Evolutionary conservation across 2,113 vertebrate species (phyloP).

Genomic region (Ranitomeya variabilis): DNA sequence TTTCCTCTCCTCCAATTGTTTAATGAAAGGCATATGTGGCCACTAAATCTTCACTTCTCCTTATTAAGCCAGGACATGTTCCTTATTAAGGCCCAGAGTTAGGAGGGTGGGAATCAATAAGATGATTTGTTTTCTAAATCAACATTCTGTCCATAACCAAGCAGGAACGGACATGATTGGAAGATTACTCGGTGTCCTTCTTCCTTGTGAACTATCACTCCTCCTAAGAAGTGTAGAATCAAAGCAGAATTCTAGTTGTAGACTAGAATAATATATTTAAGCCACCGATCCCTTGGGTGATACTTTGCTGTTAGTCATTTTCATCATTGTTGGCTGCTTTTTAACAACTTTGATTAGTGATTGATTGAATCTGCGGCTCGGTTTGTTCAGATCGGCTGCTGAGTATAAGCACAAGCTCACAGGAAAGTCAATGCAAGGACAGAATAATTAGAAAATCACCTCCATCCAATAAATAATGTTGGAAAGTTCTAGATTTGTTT

Average conservation of each 20-base stretch:
- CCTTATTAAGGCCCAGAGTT: constrained; percentile 73
- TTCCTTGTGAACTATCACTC: not conserved
- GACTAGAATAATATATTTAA: not conserved
- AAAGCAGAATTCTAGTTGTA: not conserved
- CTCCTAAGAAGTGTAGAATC: not conserved
- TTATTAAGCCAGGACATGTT: constrained; percentile 75
- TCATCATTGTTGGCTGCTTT: not conserved
- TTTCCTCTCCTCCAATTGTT: constrained; percentile 74
- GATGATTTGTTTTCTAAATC: constrained; percentile 75
- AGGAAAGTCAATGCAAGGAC: no score
- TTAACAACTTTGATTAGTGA: no score
- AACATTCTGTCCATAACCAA: constrained; percentile 70
- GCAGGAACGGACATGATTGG: constrained; percentile 60
- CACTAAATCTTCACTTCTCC: constrained; percentile 74
- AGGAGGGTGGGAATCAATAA: constrained; percentile 75
- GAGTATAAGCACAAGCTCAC: no score
- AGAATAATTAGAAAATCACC: no score
- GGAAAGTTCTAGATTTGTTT: no score
- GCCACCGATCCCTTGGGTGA: not conserved
- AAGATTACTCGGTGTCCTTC: constrained; percentile 15
- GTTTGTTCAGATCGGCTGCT: not conserved
- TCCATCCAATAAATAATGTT: no score
- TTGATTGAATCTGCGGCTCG: not conserved
- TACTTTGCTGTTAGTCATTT: not conserved
- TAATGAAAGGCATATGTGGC: constrained; percentile 85